Evolutionary conservation across 1,140 invertebrate genomes (phyloP).

Genomic region (Microplitis mediator): DNA sequence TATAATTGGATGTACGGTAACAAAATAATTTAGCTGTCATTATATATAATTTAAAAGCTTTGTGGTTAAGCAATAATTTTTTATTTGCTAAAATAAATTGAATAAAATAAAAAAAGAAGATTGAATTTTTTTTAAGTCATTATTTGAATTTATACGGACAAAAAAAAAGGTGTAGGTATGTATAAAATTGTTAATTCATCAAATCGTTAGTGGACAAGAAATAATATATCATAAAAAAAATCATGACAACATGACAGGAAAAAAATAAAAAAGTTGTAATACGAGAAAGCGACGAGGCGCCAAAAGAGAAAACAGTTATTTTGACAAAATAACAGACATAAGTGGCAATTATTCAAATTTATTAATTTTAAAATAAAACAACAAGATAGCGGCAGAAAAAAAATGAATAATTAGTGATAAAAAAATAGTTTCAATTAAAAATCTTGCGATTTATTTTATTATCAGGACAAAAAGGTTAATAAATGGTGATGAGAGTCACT

Average conservation of each 20-base stretch:
- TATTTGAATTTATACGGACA: too few species aligned
- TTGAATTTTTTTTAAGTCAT: too few species aligned
- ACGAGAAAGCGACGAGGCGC: conserved; percentile 14
- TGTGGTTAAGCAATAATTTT: not conserved
- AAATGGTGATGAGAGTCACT: conserved; percentile 14
- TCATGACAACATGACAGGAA: not conserved
- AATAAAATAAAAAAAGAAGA: too few species aligned
- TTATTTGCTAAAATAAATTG: not conserved
- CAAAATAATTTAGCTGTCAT: too few species aligned
- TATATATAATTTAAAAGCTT: too few species aligned
- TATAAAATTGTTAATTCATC: not conserved
- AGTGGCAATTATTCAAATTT: too few species aligned
- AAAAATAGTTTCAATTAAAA: not conserved
- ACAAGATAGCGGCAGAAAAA: too few species aligned
- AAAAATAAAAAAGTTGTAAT: not conserved
- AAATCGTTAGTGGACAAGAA: not conserved
- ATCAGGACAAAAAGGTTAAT: not conserved
- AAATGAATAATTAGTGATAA: not conserved
- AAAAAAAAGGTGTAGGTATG: not conserved
- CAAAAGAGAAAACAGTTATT: conserved; percentile 18
- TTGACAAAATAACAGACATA: not conserved
- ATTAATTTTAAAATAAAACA: too few species aligned
- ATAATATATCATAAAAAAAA: not conserved
- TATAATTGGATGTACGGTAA: too few species aligned
- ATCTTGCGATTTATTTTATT: too few species aligned